These are phyloP conservation scores for Nomada lathburiana DNA, from an alignment of 2,888 invertebrate species.

Conservation along the genomic window DNA sequence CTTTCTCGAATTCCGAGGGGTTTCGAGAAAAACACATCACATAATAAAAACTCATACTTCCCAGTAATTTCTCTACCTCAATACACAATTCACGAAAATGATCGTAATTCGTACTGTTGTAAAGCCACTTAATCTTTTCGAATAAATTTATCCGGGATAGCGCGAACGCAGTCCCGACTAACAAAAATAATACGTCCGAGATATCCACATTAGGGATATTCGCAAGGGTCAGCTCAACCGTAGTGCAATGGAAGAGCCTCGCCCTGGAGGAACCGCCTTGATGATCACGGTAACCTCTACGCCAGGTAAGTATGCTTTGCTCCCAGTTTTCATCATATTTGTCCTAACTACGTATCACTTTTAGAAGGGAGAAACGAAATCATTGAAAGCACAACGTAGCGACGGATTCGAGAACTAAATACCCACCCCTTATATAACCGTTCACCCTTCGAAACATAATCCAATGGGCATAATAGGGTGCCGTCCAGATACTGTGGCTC, in stretches of 20 bases:
- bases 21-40: too few species aligned
- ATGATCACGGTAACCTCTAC: slow-evolving; percentile 86
- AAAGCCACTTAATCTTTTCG: neutral
- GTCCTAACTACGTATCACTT: neutral
- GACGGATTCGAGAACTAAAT: slow-evolving; percentile 57
- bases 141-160: slow-evolving; percentile 81
- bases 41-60: too few species aligned
- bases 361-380: slow-evolving; percentile 22
- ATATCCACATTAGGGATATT: slow-evolving; percentile 85
- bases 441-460: neutral
- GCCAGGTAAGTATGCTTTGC: slow-evolving; percentile 85
- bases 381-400: slow-evolving; percentile 25
- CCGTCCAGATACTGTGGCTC: too few species aligned
- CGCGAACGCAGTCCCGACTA: slow-evolving; percentile 81
- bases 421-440: neutral
- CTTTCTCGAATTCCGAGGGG: too few species aligned
- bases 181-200: slow-evolving; percentile 80
- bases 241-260: slow-evolving; percentile 86
- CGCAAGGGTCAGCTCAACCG: slow-evolving; percentile 86
- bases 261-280: slow-evolving; percentile 82
- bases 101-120: neutral
- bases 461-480: neutral
- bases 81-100: too few species aligned
- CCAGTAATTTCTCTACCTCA: too few species aligned
- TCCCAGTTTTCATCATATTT: slow-evolving; percentile 10